Conservation (phyloP, 2,113 vertebrate genomes). For the Trichechus manatus region DNA sequence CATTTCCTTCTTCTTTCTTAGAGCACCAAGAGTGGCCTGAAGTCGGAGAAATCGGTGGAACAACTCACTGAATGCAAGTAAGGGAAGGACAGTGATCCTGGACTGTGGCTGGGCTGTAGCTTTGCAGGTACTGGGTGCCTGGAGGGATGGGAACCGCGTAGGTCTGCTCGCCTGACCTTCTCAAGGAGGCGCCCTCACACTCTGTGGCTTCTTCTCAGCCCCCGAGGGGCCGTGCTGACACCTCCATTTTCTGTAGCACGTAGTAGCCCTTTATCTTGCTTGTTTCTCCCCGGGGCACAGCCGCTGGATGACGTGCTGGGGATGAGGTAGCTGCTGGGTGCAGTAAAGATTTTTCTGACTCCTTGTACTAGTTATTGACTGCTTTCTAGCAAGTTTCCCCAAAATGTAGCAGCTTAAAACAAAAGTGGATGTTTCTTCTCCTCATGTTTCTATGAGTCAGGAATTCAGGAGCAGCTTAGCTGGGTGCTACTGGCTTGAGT, state of each 20-base stretch:
- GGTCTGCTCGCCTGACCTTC: not conserved
- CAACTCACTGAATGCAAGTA: slow-evolving; percentile 91
- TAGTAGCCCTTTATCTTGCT: not conserved
- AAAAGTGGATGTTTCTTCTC: not conserved
- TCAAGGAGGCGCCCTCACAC: fast-evolving
- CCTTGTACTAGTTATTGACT: not conserved
- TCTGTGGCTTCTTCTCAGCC: not conserved
- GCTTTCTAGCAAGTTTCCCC: not conserved
- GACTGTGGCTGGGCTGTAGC: fast-evolving
- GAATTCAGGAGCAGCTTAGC: not conserved
- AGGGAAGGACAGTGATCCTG: not conserved
- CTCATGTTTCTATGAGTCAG: not conserved
- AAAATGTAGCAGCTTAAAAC: not conserved
- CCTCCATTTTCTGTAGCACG: fast-evolving
- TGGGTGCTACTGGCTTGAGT: not conserved
- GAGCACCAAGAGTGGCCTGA: slow-evolving; percentile 91
- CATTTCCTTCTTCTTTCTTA: slow-evolving; percentile 69
- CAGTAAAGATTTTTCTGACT: not conserved
- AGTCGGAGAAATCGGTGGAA: slow-evolving; percentile 88
- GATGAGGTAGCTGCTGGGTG: too few relatives aligned
- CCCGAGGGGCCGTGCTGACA: too few relatives aligned
- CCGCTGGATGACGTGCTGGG: not conserved
- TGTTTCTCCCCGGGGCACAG: not conserved
- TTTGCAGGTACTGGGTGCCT: fast-evolving
- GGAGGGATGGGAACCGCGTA: fast-evolving